A percentile compares a stretch with the other conserved stretches of the same genome.
Evolutionary conservation across 2,888 invertebrate species (phyloP).

Genomic region (Aplocera efformata): DNA sequence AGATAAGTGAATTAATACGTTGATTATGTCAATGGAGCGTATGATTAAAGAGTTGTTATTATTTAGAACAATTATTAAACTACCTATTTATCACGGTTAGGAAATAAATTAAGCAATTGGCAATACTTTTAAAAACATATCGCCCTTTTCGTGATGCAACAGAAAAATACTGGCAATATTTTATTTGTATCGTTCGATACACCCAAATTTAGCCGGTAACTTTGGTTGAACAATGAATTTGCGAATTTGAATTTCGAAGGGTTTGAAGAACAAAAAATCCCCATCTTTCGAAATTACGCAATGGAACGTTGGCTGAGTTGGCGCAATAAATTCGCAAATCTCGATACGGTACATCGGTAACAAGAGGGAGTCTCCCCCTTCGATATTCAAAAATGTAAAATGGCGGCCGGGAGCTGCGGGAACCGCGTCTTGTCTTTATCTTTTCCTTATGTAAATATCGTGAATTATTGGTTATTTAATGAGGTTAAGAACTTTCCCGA

Average conservation of each 20-base stretch:
- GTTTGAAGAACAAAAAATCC: slow-evolving; percentile 25
- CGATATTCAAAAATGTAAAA: slow-evolving; percentile 68
- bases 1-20: no score
- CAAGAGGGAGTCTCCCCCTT: slow-evolving; percentile 52
- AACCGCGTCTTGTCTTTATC: slow-evolving; percentile 74
- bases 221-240: slow-evolving; percentile 14
- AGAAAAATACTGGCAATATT: no score
- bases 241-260: slow-evolving; percentile 25
- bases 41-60: no score
- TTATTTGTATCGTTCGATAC: slow-evolving; percentile 11
- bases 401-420: slow-evolving; percentile 46
- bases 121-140: no score
- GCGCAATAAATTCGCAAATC: slow-evolving; percentile 64
- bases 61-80: no score
- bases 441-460: slow-evolving; percentile 76
- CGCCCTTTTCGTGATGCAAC: no score
- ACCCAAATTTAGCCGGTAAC: slow-evolving; percentile 17
- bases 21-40: no score
- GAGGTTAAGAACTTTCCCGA: slow-evolving; percentile 73
- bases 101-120: no score
- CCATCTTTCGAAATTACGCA: slow-evolving; percentile 57
- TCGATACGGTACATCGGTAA: slow-evolving; percentile 50
- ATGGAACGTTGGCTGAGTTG: slow-evolving; percentile 67
- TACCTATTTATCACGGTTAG: no score
- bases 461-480: slow-evolving; percentile 64